Evolutionary conservation across 1,140 invertebrate species (phyloP).

Genomic region (Aphelenchoides besseyi): DNA sequence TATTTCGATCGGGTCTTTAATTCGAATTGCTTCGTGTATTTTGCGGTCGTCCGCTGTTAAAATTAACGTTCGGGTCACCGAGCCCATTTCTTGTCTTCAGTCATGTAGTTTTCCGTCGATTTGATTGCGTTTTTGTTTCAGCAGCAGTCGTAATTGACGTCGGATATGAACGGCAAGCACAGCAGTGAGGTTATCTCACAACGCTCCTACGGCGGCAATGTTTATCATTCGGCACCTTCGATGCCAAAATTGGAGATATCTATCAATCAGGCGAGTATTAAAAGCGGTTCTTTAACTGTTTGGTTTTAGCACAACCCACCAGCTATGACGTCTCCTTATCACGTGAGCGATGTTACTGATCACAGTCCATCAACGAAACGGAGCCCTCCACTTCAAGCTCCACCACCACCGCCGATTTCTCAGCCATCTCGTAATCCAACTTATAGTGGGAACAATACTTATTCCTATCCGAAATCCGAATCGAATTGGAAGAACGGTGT

Average conservation of each 20-base stretch:
- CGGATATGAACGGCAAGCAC: background rate
- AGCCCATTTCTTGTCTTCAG: too few species aligned
- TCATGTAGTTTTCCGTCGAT: too few species aligned
- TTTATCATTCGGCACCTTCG: slow-evolving; percentile 36
- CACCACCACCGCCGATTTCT: slow-evolving; percentile 18
- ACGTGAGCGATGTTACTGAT: slow-evolving; percentile 24
- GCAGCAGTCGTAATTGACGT: background rate
- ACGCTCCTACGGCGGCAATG: slow-evolving; percentile 32
- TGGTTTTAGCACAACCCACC: background rate
- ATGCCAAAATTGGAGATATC: slow-evolving; percentile 46
- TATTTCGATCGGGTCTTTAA: background rate
- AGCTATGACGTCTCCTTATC: slow-evolving; percentile 22
- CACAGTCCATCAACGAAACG: background rate
- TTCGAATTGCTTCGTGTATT: slow-evolving; percentile 1
- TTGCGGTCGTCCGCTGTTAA: background rate
- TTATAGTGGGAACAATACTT: background rate
- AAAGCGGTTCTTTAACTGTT: slow-evolving; percentile 7
- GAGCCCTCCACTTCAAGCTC: slow-evolving; percentile 16
- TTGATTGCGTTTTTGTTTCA: too few species aligned
- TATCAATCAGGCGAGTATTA: slow-evolving; percentile 44
- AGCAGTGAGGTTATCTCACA: background rate
- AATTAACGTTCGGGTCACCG: background rate
- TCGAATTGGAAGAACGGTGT: slow-evolving; percentile 51
- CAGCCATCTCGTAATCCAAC: background rate
- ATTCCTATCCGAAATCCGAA: slow-evolving; percentile 34